Evolutionary conservation across 2,888 invertebrate species (phyloP).

Genomic region (Boloria euphrosyne): DNA sequence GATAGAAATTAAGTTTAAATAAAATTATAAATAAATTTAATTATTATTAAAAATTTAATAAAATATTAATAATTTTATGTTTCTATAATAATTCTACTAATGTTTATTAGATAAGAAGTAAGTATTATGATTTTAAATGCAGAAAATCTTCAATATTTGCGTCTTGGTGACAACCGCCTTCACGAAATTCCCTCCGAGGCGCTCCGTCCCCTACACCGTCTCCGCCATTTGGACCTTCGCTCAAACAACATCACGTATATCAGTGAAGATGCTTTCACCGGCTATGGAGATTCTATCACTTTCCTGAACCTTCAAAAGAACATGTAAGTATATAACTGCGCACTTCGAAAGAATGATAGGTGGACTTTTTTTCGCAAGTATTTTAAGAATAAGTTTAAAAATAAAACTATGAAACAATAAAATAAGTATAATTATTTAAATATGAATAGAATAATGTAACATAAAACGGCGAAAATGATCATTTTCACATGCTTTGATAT

Average conservation of each 20-base stretch:
- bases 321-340: conserved; percentile 83
- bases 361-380: too few relatives aligned
- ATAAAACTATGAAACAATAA: too few relatives aligned
- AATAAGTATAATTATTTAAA: too few relatives aligned
- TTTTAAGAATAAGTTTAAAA: too few relatives aligned
- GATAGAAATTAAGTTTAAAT: too few relatives aligned
- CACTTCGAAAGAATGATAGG: too few relatives aligned
- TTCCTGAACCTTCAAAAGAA: conserved; percentile 96
- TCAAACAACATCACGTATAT: conserved; percentile 93
- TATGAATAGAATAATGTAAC: too few relatives aligned
- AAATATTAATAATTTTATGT: too few relatives aligned
- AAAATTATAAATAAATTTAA: too few relatives aligned
- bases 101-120: neutral
- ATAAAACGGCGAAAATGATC: too few relatives aligned
- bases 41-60: too few relatives aligned
- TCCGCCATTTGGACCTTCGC: conserved; percentile 93
- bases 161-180: conserved; percentile 93
- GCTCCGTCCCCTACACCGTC: conserved; percentile 89
- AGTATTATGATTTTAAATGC: conserved; percentile 46
- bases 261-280: conserved; percentile 92
- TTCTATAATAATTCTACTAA: neutral
- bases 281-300: conserved; percentile 95
- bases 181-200: conserved; percentile 93
- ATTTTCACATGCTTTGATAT: too few relatives aligned
- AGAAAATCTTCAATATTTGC: conserved; percentile 95